Conservation (phyloP, 2,113 vertebrate genomes). For the Copsychus sechellarum region DNA sequence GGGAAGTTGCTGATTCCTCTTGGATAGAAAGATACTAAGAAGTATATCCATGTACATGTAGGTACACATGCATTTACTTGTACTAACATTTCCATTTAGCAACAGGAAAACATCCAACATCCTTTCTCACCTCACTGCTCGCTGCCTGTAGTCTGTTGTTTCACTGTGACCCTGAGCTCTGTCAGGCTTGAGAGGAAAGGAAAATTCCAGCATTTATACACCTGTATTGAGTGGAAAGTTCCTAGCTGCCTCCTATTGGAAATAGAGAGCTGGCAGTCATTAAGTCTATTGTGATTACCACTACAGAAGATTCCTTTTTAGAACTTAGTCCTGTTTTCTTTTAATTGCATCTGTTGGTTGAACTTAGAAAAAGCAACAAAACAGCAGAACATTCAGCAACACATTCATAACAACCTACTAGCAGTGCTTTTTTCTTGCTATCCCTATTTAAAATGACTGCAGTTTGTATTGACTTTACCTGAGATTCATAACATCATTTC, state of each 20-base stretch:
- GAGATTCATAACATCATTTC: slow-evolving; percentile 49
- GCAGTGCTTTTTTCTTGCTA: slow-evolving; percentile 18
- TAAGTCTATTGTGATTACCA: background rate
- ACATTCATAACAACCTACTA: background rate
- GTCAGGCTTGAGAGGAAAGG: background rate
- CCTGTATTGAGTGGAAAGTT: background rate
- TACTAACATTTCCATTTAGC: background rate
- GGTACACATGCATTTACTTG: too few species aligned
- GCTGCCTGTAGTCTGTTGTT: background rate
- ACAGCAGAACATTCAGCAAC: background rate
- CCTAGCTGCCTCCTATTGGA: background rate
- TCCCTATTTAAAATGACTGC: slow-evolving; percentile 36
- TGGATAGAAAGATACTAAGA: background rate
- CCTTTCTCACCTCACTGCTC: background rate
- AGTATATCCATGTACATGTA: background rate
- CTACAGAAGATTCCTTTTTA: slow-evolving; percentile 10
- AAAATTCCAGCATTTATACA: background rate
- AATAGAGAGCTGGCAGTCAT: background rate
- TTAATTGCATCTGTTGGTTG: slow-evolving; percentile 30
- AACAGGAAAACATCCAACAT: background rate
- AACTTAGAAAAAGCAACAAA: background rate
- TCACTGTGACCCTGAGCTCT: background rate
- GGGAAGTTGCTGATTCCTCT: background rate
- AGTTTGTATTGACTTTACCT: slow-evolving; percentile 51
- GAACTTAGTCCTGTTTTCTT: slow-evolving; percentile 55